Percentiles rank a stretch among this genome's conserved stretches.
Conservation (phyloP, 92 coral and sea anemone species). For the Zoanthus sansibaricus region DNA sequence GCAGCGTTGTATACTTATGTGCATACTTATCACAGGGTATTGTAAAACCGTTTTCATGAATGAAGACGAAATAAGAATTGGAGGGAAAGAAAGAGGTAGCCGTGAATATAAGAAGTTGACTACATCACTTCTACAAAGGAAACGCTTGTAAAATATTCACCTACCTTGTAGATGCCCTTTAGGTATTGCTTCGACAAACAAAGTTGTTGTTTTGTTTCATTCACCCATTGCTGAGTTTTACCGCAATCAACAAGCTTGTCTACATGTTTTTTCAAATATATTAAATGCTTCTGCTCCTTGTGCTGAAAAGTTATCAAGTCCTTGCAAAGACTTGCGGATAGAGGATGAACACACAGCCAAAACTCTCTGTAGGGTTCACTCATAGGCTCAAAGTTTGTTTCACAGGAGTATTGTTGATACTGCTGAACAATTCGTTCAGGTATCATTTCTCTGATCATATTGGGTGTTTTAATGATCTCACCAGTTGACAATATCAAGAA, state of each 20-base stretch:
- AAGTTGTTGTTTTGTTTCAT: constrained; percentile 28
- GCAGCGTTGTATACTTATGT: too few relatives aligned
- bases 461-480: constrained; percentile 53
- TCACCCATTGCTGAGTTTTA: background rate
- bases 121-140: background rate
- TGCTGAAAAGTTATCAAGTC: constrained; percentile 62
- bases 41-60: too few relatives aligned
- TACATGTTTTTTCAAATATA: constrained; percentile 8
- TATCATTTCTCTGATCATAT: constrained; percentile 52
- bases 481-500: constrained; percentile 49
- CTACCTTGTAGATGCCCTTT: background rate
- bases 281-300: constrained; percentile 59
- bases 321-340: constrained; percentile 18
- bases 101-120: background rate
- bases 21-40: too few relatives aligned
- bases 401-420: constrained; percentile 35
- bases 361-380: constrained; percentile 25
- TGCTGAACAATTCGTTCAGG: constrained; percentile 50
- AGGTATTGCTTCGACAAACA: constrained; percentile 55
- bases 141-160: background rate
- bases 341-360: constrained; percentile 47
- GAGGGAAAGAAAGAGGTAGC: too few relatives aligned
- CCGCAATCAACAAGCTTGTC: too few relatives aligned
- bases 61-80: too few relatives aligned
- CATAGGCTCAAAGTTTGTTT: constrained; percentile 42